Base-by-base conservation (phyloP, 2,113 vertebrate species). In the Alectura lathami region DNA sequence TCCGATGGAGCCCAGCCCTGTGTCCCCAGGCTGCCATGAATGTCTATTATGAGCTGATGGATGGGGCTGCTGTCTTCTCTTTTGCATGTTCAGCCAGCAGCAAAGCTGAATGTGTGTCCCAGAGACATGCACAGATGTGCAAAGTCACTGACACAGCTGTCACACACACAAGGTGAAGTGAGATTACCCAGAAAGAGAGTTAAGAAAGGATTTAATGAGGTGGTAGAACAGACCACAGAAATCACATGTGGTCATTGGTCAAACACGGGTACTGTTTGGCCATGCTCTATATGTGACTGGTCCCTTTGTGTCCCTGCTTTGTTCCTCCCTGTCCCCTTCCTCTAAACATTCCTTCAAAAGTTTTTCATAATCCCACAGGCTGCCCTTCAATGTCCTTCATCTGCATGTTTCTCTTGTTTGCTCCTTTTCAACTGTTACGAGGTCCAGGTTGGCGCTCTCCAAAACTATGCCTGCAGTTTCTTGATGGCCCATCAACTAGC, bases 241-340 rank as follows among this genome's bases (percentile, higher is more conserved):
- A 24, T 42, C 18, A 51, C 24, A 4, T 2, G 0, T 12, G 15
- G 20, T 16, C 26, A 12, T 45, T 53, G 24, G 32, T 62, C 47
- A 30, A 27, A 27, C 21, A 21, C 34, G 3, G 8, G 26, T 9
- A 13, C 32, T 34, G 43, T 36, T 36, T 2, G 0, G 8, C 36
- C 23, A 10, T 50, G 8, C 42, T 50, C 50, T 29, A 60, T 13
- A 17, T 8, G 34, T 27, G 34, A 40, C 22, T 40, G 18, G 24
- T n/a, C 43, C 17, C 17, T 50, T 82, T 56, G 10, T 56, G 20
- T 29, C n/a, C 36, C 32, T 38, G 11, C 15, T 23, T 60, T 42
- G 15, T 51, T 13, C 18, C 45, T 42, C 27, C 56, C 12, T 20
- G 1, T 8, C 15, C 10, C 40, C 13, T 43, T 63, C 38, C 13